These are phyloP conservation scores for Drosophila austrosaltans DNA, from an alignment of 2,888 invertebrate genomes.

Conservation along the genomic window DNA sequence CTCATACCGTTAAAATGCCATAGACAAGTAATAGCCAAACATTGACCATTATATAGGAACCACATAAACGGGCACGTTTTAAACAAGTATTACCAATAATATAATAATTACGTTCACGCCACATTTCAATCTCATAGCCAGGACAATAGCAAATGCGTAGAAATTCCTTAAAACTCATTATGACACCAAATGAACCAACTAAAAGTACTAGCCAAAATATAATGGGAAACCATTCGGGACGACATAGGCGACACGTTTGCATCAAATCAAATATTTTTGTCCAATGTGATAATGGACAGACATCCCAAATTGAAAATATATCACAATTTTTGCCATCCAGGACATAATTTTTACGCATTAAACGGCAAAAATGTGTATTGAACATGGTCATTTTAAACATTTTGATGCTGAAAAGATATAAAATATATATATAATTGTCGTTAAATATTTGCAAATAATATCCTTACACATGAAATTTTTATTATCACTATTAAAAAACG, in stretches of 20 bases:
- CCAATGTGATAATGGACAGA: not conserved
- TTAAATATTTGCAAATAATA: not conserved
- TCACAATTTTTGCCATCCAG: not conserved
- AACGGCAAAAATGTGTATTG: not conserved
- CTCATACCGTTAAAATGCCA: slow-evolving; percentile 21
- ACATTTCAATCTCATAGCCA: slow-evolving; percentile 5
- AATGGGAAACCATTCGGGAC: slow-evolving; percentile 36
- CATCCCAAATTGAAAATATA: slow-evolving; percentile 37
- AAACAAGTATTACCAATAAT: not conserved
- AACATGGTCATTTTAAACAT: slow-evolving; percentile 1
- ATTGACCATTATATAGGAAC: slow-evolving; percentile 11
- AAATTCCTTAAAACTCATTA: slow-evolving; percentile 28
- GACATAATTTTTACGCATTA: slow-evolving; percentile 18
- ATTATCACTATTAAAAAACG: not conserved
- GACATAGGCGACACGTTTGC: not conserved
- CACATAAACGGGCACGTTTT: slow-evolving; percentile 32
- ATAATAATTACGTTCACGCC: slow-evolving; percentile 37
- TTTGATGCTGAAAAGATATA: not conserved
- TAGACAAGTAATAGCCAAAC: slow-evolving; percentile 49
- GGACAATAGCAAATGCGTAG: not conserved
- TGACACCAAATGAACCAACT: slow-evolving; percentile 25
- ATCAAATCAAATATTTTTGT: not conserved
- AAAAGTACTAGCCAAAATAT: slow-evolving; percentile 43
- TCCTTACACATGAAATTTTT: slow-evolving; percentile 1
- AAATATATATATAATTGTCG: not conserved